These are phyloP conservation scores for Pelobates fuscus DNA, from an alignment of 2,113 vertebrate species.

Conservation along the genomic window DNA sequence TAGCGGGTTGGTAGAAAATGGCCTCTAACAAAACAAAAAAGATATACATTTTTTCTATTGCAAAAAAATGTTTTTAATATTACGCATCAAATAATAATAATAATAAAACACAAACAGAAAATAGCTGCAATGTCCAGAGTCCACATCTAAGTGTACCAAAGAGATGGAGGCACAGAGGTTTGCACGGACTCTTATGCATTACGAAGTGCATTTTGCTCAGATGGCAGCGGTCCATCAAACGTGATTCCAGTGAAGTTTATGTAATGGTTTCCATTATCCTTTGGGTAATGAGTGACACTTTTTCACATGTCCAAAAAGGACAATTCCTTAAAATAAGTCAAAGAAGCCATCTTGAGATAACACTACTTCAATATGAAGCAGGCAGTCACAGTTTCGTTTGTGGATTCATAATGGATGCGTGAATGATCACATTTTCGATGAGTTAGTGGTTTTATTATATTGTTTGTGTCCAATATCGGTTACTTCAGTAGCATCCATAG, in stretches of 20 bases:
- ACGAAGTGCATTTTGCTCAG: not conserved
- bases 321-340: conserved; percentile 8
- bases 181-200: conserved; percentile 6
- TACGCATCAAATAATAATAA: conserved; percentile 34
- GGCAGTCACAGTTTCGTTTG: conserved; percentile 11
- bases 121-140: conserved; percentile 29
- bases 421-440: not conserved
- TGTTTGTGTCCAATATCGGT: not conserved
- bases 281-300: not conserved
- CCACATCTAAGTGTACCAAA: conserved; percentile 7
- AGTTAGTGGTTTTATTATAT: conserved; percentile 21
- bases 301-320: not conserved
- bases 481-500: not conserved
- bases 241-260: conserved; percentile 10
- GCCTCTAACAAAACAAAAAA: not conserved
- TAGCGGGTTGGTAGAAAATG: too few relatives aligned
- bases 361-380: conserved; percentile 49
- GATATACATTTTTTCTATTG: conserved; percentile 20
- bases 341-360: conserved; percentile 3
- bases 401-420: not conserved
- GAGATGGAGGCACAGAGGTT: conserved; percentile 10
- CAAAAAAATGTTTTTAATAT: conserved; percentile 46
- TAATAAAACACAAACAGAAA: conserved; percentile 24
- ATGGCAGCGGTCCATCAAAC: not conserved
- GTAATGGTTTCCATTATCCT: not conserved